phyloP scores from a whole-genome alignment of 2,797 vertebrate species.

The Pempheris klunzingeri region DNA sequence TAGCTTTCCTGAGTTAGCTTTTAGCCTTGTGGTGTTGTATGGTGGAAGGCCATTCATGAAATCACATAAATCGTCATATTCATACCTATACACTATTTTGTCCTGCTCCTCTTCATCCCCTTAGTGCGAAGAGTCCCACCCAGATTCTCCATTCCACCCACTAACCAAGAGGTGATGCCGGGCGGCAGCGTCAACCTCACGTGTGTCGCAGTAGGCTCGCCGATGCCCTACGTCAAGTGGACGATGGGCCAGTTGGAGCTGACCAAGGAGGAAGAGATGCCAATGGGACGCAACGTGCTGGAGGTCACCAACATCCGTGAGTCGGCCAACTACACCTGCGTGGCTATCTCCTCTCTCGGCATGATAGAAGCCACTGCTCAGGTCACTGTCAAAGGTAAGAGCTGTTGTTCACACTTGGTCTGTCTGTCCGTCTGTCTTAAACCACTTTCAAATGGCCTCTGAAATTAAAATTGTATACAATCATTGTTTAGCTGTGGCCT shows the following conservation, averaged over 20 bases:
- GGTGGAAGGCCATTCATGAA: conserved; percentile 21
- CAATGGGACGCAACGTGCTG: conserved; percentile 93
- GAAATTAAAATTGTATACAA: conserved; percentile 3
- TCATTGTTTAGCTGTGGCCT: background rate
- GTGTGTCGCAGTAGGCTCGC: conserved; percentile 95
- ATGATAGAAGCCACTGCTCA: conserved; percentile 95
- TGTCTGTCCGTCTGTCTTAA: background rate
- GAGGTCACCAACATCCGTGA: conserved; percentile 95
- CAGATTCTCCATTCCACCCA: conserved; percentile 95
- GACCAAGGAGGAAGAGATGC: conserved; percentile 97
- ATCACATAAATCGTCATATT: conserved; percentile 22
- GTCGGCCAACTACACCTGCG: conserved; percentile 96
- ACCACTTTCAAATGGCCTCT: conserved; percentile 1
- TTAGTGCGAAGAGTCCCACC: conserved; percentile 95
- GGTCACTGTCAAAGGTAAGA: conserved; percentile 96
- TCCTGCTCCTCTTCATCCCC: conserved; percentile 47
- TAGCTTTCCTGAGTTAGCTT: conserved; percentile 48
- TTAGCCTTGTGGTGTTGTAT: conserved; percentile 26
- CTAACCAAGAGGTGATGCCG: conserved; percentile 97
- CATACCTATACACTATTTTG: conserved; percentile 24
- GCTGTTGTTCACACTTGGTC: background rate
- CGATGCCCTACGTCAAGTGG: conserved; percentile 98
- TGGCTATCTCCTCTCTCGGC: conserved; percentile 97
- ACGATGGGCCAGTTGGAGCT: conserved; percentile 91
- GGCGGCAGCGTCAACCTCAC: conserved; percentile 97